Evolutionary conservation across 2,888 invertebrate species (phyloP), one percentile per base, ranked within the genome.

Genomic region (Cyrtodaria siliqua): DNA sequence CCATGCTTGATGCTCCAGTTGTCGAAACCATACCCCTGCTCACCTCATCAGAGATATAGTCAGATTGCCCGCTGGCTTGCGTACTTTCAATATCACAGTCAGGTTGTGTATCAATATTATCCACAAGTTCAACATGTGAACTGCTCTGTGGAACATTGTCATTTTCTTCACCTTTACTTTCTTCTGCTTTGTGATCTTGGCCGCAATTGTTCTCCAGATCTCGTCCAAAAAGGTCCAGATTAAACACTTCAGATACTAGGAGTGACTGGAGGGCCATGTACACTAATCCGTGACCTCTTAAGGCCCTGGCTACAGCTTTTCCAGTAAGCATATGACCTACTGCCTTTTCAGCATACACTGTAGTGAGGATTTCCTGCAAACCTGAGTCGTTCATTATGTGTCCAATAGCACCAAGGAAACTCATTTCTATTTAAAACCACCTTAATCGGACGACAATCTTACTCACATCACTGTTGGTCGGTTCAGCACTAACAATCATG

Each of bases 331-430:
- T 62, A 26, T 52, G 52, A 2, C 12, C 18, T 16, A 52, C 61
- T 16, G 61, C 49, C 14, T 57, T 57, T 40, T 24, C 18, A 18
- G 62, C 64, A 69, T 62, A 76, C 1, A 76, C 38, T 6, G 66
- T 60, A 33, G 62, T 53, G 8, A 80, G 12, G 12, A 69, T 16
- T 52, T 81, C 60, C n/a, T 71, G 16, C 12, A 78, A 42, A 8
- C 82, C 68, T 12, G 74, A 60, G 4, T 42, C 67, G 3, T 12
- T 16, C 72, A 82, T 74, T 33, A 75, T 4, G 47, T 71, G 50
- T 12, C 72, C 78, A 33, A 86, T 86, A 24, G 56, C 68, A n/a
- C 87, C 84, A 23, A 86, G 57, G 60, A 85, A 87, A 60, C 80
- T 75, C 82, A 82, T 78, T 26, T 68, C 57, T 6, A 61, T 63